These are phyloP conservation scores for Myopa testacea DNA, from an alignment of 2,888 invertebrate species.

Conservation along the genomic window DNA sequence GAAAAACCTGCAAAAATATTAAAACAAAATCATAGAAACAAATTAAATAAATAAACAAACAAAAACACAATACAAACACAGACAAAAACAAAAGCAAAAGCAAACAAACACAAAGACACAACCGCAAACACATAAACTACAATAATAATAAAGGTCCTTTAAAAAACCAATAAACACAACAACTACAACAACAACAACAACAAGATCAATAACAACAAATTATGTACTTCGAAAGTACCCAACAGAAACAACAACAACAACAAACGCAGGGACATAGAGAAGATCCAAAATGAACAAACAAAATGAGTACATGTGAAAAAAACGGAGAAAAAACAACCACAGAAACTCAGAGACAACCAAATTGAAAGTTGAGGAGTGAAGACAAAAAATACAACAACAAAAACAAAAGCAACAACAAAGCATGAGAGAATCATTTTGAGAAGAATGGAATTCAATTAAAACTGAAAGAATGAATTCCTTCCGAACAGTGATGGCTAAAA, in stretches of 20 bases:
- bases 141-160: too few species aligned
- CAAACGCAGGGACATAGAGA: too few species aligned
- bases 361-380: not conserved
- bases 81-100: not conserved
- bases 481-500: too few species aligned
- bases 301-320: not conserved
- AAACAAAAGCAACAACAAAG: not conserved
- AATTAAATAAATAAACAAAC: constrained; percentile 22
- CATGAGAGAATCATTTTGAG: not conserved
- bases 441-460: too few species aligned
- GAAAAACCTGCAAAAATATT: not conserved
- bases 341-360: not conserved
- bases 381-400: not conserved
- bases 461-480: too few species aligned
- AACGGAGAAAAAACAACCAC: not conserved
- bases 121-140: not conserved
- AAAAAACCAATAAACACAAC: too few species aligned
- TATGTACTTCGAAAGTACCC: too few species aligned
- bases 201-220: too few species aligned
- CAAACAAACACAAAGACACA: constrained; percentile 1
- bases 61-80: constrained; percentile 21
- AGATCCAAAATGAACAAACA: not conserved
- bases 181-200: too few species aligned
- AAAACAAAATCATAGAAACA: not conserved
- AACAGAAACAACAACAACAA: too few species aligned